Conservation (phyloP, 2,113 vertebrate species). For the Scopus umbretta region DNA sequence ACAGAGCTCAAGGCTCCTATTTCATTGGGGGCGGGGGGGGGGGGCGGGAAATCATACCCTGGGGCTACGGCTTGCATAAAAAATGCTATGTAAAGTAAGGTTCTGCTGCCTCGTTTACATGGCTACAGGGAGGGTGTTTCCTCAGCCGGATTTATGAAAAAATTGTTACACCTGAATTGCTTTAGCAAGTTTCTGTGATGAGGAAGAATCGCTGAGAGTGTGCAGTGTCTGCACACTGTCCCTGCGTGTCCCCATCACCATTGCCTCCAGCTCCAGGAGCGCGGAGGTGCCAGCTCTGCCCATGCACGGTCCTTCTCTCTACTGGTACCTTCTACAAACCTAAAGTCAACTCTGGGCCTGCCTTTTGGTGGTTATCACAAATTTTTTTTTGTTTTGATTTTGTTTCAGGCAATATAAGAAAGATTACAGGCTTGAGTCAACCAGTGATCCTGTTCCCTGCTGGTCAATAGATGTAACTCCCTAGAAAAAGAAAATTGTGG, state of each 20-base stretch:
- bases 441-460: background rate
- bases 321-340: background rate
- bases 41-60: background rate
- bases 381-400: background rate
- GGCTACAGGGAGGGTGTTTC: background rate
- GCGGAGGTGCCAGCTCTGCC: background rate
- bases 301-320: background rate
- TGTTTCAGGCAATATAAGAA: conserved; percentile 41
- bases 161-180: accelerated
- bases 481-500: background rate
- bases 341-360: background rate
- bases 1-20: background rate
- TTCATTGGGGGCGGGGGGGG: background rate
- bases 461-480: background rate
- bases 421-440: conserved; percentile 28
- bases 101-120: background rate
- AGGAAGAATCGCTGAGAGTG: accelerated
- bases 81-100: background rate
- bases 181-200: background rate
- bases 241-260: background rate
- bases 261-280: background rate
- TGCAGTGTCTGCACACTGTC: background rate
- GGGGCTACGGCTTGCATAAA: background rate
- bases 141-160: background rate
- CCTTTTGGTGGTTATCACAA: background rate